Conservation (phyloP, 2,888 invertebrate species). For the Acanthococcus lagerstroemiae region DNA sequence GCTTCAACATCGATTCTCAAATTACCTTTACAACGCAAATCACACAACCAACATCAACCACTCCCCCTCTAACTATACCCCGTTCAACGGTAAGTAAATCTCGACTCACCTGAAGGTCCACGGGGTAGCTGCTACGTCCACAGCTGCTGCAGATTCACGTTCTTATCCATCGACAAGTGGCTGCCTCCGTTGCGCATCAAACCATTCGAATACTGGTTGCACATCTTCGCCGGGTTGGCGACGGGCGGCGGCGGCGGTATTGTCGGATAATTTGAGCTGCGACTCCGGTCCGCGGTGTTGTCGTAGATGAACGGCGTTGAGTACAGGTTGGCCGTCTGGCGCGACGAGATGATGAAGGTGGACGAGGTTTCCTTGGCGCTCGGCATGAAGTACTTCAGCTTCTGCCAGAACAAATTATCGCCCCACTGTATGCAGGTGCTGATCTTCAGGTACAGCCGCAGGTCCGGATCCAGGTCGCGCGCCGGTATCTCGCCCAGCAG, state of each 20-base stretch:
- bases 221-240: constrained; percentile 2
- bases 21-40: too few relatives aligned
- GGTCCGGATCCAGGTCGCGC: constrained; percentile 79
- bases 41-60: too few relatives aligned
- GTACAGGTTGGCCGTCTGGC: constrained; percentile 51
- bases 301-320: constrained; percentile 47
- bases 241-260: constrained; percentile 17
- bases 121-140: too few relatives aligned
- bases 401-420: constrained; percentile 94
- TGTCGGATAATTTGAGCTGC: neutral
- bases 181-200: constrained; percentile 13
- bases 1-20: too few relatives aligned
- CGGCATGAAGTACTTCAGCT: constrained; percentile 82
- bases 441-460: constrained; percentile 78
- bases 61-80: too few relatives aligned
- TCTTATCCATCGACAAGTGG: constrained; percentile 15
- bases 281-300: constrained; percentile 21
- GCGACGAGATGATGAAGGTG: constrained; percentile 19
- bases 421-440: constrained; percentile 89
- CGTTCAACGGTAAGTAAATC: too few relatives aligned
- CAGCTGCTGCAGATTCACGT: constrained; percentile 17
- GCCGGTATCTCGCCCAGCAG: constrained; percentile 81
- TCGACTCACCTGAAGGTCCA: too few relatives aligned
- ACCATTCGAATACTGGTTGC: constrained; percentile 15
- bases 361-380: constrained; percentile 48